Evolutionary conservation across 2,797 vertebrate species (phyloP).

Genomic region (Streptopelia turtur): DNA sequence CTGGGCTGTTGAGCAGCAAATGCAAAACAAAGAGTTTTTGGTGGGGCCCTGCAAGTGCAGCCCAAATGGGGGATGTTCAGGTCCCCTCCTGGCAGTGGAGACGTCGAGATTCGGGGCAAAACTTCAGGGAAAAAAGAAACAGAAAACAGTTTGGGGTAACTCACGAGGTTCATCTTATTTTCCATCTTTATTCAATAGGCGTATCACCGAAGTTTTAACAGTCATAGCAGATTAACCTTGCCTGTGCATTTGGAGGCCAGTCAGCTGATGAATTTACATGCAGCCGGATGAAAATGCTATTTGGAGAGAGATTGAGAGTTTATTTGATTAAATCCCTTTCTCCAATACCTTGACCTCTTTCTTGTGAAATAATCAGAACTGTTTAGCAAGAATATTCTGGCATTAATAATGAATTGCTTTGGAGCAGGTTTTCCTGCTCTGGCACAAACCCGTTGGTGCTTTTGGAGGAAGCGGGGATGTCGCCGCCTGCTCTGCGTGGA

Average conservation of each 20-base stretch:
- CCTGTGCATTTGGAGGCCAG: slow-evolving; percentile 80
- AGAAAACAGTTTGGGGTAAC: slow-evolving; percentile 75
- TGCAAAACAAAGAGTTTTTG: not conserved
- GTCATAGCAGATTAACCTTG: slow-evolving; percentile 95
- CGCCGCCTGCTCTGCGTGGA: not conserved
- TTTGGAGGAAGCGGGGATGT: not conserved
- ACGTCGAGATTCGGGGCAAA: not conserved
- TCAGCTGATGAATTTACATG: slow-evolving; percentile 92
- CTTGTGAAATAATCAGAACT: slow-evolving; percentile 93
- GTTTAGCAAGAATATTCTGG: slow-evolving; percentile 93
- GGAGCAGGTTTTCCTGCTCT: slow-evolving; percentile 79
- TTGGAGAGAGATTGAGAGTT: slow-evolving; percentile 89
- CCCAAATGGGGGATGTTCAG: not conserved
- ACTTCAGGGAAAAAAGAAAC: not conserved
- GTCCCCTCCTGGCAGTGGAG: not conserved
- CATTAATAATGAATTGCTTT: slow-evolving; percentile 94
- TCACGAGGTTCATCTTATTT: slow-evolving; percentile 76
- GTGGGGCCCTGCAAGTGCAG: not conserved
- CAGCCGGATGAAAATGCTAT: slow-evolving; percentile 87
- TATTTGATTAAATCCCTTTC: slow-evolving; percentile 90
- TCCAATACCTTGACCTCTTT: slow-evolving; percentile 91
- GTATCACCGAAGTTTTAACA: slow-evolving; percentile 93
- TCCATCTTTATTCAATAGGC: slow-evolving; percentile 86
- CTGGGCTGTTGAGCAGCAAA: not conserved
- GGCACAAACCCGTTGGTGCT: slow-evolving; percentile 71